Conservation (phyloP, 2,888 invertebrate genomes). For the Synergus japonicus region DNA sequence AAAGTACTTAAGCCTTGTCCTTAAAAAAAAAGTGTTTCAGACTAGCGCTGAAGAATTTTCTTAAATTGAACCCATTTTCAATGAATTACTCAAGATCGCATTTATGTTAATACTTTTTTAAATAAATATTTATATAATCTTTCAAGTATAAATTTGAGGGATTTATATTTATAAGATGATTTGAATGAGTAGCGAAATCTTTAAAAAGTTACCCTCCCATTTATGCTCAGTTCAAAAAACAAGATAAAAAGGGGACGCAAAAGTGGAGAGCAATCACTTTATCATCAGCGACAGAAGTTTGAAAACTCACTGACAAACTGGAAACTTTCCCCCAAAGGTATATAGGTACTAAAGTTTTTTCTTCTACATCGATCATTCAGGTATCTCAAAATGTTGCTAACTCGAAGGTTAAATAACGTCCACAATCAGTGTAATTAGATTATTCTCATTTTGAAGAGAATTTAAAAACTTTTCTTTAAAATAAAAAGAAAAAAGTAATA, state of each 20-base stretch:
- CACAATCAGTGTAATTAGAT: background rate
- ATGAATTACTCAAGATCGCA: background rate
- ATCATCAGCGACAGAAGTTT: constrained; percentile 36
- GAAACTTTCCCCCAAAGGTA: constrained; percentile 36
- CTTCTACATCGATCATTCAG: constrained; percentile 19
- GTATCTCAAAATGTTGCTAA: constrained; percentile 12
- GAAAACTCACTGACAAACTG: constrained; percentile 31
- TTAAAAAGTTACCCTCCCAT: background rate
- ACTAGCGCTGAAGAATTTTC: background rate
- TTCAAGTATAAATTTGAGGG: background rate
- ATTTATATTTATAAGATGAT: background rate
- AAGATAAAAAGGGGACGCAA: constrained; percentile 8
- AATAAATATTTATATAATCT: background rate
- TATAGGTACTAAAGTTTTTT: background rate
- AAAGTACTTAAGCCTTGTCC: constrained; percentile 15
- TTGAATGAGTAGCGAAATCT: background rate
- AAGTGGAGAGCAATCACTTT: constrained; percentile 32
- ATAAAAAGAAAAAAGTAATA: too few relatives aligned
- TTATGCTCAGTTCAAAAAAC: background rate
- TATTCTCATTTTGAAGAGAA: background rate
- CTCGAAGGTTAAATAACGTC: background rate
- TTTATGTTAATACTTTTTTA: background rate
- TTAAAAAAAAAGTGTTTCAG: background rate
- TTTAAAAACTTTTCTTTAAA: too few relatives aligned
- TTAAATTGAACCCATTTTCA: background rate